Evolutionary conservation across 2,113 vertebrate genomes (phyloP).

Genomic region (Pitta sordida): DNA sequence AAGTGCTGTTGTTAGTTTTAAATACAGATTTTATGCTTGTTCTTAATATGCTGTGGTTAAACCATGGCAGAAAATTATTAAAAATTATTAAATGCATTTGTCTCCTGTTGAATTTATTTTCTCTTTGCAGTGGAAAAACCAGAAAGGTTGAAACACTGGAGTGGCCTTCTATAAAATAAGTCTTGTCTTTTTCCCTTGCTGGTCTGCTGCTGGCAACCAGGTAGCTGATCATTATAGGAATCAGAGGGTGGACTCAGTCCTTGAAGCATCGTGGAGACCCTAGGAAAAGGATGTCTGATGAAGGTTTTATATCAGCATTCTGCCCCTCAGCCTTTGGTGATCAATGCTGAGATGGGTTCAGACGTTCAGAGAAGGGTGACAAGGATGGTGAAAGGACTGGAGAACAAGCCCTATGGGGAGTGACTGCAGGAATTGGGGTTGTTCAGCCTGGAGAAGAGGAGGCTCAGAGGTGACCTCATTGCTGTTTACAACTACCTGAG

Average conservation of each 20-base stretch:
- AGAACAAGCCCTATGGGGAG: too few species aligned
- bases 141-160: background rate
- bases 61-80: constrained; percentile 88
- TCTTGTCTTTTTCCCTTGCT: too few species aligned
- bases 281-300: rapidly evolving
- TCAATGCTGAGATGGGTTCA: rapidly evolving
- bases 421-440: too few species aligned
- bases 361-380: too few species aligned
- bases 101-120: constrained; percentile 46
- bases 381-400: too few species aligned
- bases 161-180: background rate
- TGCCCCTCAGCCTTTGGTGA: background rate
- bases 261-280: background rate
- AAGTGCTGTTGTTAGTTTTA: constrained; percentile 92
- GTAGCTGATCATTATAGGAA: background rate
- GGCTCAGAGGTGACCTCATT: too few species aligned
- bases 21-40: constrained; percentile 92
- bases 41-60: constrained; percentile 88
- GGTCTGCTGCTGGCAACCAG: background rate
- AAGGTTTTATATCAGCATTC: background rate
- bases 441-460: too few species aligned
- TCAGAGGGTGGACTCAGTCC: background rate
- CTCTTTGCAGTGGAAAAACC: background rate
- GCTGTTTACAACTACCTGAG: too few species aligned
- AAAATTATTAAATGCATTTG: constrained; percentile 72